phyloP scores from a whole-genome alignment of 2,113 vertebrate genomes.

The Turdus rufiventris region DNA sequence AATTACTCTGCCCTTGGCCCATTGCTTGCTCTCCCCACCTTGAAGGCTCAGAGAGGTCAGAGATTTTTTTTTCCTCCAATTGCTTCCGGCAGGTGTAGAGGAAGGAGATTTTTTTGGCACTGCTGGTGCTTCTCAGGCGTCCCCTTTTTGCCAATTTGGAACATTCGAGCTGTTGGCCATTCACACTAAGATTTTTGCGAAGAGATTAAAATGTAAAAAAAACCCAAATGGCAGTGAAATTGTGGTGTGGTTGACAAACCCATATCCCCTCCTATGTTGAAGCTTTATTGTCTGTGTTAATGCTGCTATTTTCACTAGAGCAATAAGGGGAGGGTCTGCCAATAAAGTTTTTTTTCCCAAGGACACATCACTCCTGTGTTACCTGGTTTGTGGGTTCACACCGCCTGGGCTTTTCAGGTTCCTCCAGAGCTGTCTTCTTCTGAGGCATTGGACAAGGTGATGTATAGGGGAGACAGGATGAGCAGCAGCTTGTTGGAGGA shows the following conservation, averaged over 20 bases:
- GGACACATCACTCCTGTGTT: accelerated
- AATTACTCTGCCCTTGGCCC: not conserved
- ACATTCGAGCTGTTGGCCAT: not conserved
- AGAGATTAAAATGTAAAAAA: not conserved
- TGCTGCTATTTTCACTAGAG: not conserved
- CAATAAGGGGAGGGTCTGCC: accelerated
- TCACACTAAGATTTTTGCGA: accelerated
- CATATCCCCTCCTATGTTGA: accelerated
- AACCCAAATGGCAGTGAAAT: not conserved
- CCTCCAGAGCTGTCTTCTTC: not conserved
- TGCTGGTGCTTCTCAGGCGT: accelerated
- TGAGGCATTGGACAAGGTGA: not conserved
- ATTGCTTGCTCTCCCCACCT: not conserved
- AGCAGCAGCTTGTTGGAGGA: not conserved
- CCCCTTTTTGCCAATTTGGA: not conserved
- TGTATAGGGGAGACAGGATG: not conserved
- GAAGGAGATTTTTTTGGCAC: accelerated
- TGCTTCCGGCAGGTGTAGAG: accelerated
- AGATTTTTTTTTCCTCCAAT: accelerated
- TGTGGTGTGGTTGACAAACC: accelerated
- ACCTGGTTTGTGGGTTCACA: not conserved
- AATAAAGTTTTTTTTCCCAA: too few species aligned
- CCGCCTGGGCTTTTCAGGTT: accelerated
- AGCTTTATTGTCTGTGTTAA: not conserved
- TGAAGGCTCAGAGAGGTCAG: too few species aligned